Evolutionary conservation across 2,113 vertebrate species (phyloP), one percentile per base, ranked within the genome.

Genomic region (Pluvianellus socialis): DNA sequence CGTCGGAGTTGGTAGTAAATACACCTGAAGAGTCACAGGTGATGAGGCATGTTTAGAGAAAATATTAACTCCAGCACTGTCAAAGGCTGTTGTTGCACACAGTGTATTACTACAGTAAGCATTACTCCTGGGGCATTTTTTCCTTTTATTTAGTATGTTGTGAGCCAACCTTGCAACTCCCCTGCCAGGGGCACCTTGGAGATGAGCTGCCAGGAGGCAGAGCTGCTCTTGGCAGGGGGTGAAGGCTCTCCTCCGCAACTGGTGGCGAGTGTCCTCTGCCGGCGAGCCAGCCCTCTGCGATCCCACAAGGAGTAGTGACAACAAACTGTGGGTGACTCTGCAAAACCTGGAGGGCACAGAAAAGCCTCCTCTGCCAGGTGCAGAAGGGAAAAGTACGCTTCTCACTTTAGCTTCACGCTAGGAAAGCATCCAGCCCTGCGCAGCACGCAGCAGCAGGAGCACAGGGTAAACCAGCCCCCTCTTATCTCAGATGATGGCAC

Each of bases 231-330:
- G 9, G 71, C 44, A 84, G 12, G 50, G 47, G 15, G 47, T 24
- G 65, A 76, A 33, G 0, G 0, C 53, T 84, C 55, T 77, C 14
- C 65, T 77, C 27, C 4, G 3, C 62, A 52, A 68, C 7, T 5
- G 49, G 45, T 30, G 55, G 33, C 1, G 42, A 82, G 91, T 79
- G 96, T 87, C 91, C 94, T 91, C 89, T 95, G 62, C 84, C 0
- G 77, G 77, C 4, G 0, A 81, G 40, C 23, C 61, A 35, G 52
- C 28, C 21, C 35, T 38, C 53, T 33, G 58, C 19, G 53, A 61
- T 80, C 40, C 74, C 75, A 47, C 9, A 12, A 10, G 28, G 45
- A 81, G 32, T 47, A 47, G 14, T 15, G 53, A 19, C 52, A 32
- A 35, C 22, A 17, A 61, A 8, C 22, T 12, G 20, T 5, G 71